These are phyloP conservation scores for Ptilodon capucinus DNA, from an alignment of 2,888 invertebrate genomes.

Conservation along the genomic window DNA sequence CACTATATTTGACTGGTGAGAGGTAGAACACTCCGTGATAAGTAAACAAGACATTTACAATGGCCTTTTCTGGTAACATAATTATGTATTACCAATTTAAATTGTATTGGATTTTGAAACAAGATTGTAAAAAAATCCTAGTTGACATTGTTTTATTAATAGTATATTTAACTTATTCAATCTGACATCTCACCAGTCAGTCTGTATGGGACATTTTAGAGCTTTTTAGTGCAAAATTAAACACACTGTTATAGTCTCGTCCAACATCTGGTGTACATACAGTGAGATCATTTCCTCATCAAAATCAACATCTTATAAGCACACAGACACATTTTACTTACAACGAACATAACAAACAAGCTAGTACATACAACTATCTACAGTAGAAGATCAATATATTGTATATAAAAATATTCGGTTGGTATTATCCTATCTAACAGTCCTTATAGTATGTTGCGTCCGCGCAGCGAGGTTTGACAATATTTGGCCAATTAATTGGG, in stretches of 20 bases:
- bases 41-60: not conserved
- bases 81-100: no score
- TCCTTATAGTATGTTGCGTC: slow-evolving; percentile 2
- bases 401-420: slow-evolving; percentile 30
- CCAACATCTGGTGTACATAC: not conserved
- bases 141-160: no score
- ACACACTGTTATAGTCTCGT: not conserved
- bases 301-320: slow-evolving; percentile 7
- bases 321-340: slow-evolving; percentile 13
- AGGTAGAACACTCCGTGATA: not conserved
- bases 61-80: no score
- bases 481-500: not conserved
- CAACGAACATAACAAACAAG: slow-evolving; percentile 13
- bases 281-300: not conserved
- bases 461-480: not conserved
- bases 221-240: not conserved
- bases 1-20: not conserved
- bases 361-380: slow-evolving; percentile 1
- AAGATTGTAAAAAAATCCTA: no score
- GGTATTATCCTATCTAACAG: slow-evolving; percentile 12
- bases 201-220: not conserved
- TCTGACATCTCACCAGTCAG: no score
- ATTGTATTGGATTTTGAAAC: no score
- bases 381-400: slow-evolving; percentile 16
- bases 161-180: no score